phyloP scores from a whole-genome alignment of 1,140 invertebrate species.

The Eriosoma lanigerum region DNA sequence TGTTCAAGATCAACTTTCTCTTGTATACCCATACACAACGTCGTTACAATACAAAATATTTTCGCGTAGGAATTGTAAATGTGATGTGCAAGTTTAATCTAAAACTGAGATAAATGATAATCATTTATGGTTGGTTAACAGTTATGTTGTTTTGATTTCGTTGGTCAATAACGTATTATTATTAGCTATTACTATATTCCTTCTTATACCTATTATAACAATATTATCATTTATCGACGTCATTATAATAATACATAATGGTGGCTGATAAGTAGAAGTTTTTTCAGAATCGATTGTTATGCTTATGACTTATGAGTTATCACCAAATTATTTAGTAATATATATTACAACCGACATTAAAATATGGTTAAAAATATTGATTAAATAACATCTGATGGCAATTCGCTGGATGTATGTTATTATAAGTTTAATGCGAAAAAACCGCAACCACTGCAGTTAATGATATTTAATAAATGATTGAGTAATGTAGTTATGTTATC shows the following conservation, averaged over 20 bases:
- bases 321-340: not conserved
- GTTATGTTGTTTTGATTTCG: not conserved
- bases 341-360: not conserved
- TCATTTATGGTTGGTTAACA: not conserved
- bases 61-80: slow-evolving; percentile 37
- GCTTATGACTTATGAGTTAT: not conserved
- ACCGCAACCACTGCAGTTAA: not conserved
- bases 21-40: not conserved
- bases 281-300: not conserved
- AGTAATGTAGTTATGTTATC: not conserved
- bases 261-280: not conserved
- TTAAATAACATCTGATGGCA: slow-evolving; percentile 12
- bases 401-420: not conserved
- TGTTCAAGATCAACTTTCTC: slow-evolving; percentile 39
- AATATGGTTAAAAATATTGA: not conserved
- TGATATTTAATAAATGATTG: not conserved
- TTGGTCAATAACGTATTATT: not conserved
- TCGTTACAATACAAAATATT: slow-evolving; percentile 1
- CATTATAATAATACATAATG: not conserved
- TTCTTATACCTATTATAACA: too few species aligned
- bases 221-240: not conserved
- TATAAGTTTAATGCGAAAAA: not conserved
- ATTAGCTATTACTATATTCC: not conserved
- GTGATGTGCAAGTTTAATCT: slow-evolving; percentile 27
- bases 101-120: not conserved